A percentile compares a stretch with the other conserved stretches of the same genome.
Evolutionary conservation across 2,113 vertebrate species (phyloP).

Genomic region (Progne subis): DNA sequence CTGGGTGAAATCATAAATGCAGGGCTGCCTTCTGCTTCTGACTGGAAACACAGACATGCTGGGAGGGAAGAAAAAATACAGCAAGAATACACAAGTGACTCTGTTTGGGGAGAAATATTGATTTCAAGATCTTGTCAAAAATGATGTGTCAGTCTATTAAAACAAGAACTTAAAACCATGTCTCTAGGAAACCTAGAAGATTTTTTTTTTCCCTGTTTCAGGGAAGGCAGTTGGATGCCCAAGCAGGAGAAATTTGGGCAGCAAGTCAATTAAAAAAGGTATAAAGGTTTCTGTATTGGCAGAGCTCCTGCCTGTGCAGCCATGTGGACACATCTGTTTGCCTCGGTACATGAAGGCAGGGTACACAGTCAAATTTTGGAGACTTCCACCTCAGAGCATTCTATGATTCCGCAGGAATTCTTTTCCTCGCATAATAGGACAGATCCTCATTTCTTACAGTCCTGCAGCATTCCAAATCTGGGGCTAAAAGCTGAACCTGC

Average conservation of each 20-base stretch:
- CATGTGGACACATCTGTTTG: too few species aligned
- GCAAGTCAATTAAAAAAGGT: neutral
- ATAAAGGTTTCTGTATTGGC: neutral
- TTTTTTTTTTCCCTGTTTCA: neutral
- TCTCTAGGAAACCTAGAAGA: neutral
- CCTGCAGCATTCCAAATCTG: neutral
- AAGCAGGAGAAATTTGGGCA: neutral
- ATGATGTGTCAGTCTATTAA: neutral
- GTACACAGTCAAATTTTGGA: neutral
- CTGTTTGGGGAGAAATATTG: neutral
- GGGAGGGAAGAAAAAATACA: neutral
- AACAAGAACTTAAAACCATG: neutral
- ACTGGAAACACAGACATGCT: neutral
- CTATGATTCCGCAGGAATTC: neutral
- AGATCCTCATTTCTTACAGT: neutral
- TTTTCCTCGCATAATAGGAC: neutral
- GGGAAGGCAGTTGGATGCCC: neutral
- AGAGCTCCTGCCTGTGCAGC: neutral
- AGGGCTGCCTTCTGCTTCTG: neutral
- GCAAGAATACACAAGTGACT: neutral
- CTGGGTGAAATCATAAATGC: neutral
- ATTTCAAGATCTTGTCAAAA: conserved; percentile 27
- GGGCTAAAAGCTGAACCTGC: neutral
- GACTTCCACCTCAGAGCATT: neutral
- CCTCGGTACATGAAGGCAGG: neutral